These are phyloP conservation scores for Halotydeus destructor DNA, from an alignment of 1,140 invertebrate genomes.

Conservation along the genomic window DNA sequence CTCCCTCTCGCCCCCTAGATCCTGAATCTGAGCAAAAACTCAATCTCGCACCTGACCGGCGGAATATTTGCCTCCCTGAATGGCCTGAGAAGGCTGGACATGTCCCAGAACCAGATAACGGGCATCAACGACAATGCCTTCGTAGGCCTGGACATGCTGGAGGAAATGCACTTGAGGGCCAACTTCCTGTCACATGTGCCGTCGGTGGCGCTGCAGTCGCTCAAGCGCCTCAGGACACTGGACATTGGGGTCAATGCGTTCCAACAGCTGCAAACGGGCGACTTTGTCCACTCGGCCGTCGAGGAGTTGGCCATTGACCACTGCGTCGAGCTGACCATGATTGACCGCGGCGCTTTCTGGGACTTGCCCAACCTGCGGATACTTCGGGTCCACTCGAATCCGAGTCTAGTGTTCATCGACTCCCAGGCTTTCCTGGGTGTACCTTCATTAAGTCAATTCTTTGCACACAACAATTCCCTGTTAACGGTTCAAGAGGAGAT, in stretches of 20 bases:
- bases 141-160: constrained; percentile 38
- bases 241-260: constrained; percentile 58
- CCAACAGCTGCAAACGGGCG: constrained; percentile 22
- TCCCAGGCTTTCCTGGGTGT: constrained; percentile 23
- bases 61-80: constrained; percentile 62
- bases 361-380: constrained; percentile 23
- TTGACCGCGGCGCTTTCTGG: constrained; percentile 25
- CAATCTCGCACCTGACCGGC: constrained; percentile 61
- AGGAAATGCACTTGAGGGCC: constrained; percentile 16
- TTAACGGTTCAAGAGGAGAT: background rate
- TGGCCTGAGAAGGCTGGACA: constrained; percentile 48
- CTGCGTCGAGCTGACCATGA: constrained; percentile 22
- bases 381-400: constrained; percentile 25
- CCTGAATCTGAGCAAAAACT: constrained; percentile 53
- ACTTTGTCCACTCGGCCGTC: constrained; percentile 23
- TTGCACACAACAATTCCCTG: constrained; percentile 2
- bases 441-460: constrained; percentile 19
- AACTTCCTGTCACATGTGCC: constrained; percentile 20
- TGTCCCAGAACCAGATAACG: constrained; percentile 55
- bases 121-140: constrained; percentile 73
- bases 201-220: constrained; percentile 17
- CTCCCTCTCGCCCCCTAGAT: constrained; percentile 17
- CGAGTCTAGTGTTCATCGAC: constrained; percentile 25
- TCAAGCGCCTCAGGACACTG: constrained; percentile 39
- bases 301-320: constrained; percentile 22